A percentile compares a stretch with the other conserved stretches of the same genome.
Evolutionary conservation across 2,888 invertebrate genomes (phyloP).

Genomic region (Neria commutata): DNA sequence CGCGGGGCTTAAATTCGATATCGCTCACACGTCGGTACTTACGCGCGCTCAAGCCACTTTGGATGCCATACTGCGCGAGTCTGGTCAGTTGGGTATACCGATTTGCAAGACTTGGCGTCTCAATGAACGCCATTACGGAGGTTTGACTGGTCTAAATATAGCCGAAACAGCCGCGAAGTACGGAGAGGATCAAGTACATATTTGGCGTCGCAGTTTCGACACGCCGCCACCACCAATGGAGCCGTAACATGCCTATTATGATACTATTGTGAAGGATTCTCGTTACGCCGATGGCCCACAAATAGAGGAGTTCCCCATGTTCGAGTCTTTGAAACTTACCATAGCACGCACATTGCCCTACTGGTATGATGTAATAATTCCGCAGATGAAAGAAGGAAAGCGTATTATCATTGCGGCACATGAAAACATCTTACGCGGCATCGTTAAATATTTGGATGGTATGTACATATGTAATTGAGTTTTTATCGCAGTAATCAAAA

Average conservation of each 20-base stretch:
- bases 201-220: slow-evolving; percentile 87
- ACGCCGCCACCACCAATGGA: slow-evolving; percentile 87
- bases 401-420: slow-evolving; percentile 85
- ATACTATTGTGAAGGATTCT: slow-evolving; percentile 77
- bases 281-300: slow-evolving; percentile 78
- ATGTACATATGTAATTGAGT: slow-evolving; percentile 49
- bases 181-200: slow-evolving; percentile 82
- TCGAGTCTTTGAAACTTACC: slow-evolving; percentile 83
- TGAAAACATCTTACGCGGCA: slow-evolving; percentile 85
- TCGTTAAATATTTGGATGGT: slow-evolving; percentile 88
- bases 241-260: slow-evolving; percentile 76
- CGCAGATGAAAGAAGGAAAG: slow-evolving; percentile 81
- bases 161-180: slow-evolving; percentile 86
- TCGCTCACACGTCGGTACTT: slow-evolving; percentile 82
- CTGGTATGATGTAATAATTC: slow-evolving; percentile 82
- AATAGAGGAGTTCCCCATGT: slow-evolving; percentile 80
- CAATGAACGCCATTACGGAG: slow-evolving; percentile 89
- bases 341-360: slow-evolving; percentile 85
- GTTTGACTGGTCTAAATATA: slow-evolving; percentile 86
- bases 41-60: slow-evolving; percentile 82
- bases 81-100: slow-evolving; percentile 73
- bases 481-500: neutral
- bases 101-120: slow-evolving; percentile 81
- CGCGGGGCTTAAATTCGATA: slow-evolving; percentile 76
- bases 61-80: slow-evolving; percentile 71